Conservation (phyloP, 1,140 invertebrate species). For the Zaprionus africanus region DNA sequence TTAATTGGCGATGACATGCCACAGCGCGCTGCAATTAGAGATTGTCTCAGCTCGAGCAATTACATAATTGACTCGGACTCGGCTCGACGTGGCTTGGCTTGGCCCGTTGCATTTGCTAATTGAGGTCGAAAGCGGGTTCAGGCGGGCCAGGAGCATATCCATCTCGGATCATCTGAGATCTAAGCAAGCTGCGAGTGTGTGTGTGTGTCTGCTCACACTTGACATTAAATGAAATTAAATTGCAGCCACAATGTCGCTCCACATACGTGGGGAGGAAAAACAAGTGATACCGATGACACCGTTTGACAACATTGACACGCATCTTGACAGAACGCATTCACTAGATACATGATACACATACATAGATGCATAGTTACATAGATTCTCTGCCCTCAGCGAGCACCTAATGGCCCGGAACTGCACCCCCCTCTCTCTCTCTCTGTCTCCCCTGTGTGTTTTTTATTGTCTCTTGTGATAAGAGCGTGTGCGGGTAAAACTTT, state of each 20-base stretch:
- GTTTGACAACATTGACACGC: slow-evolving; percentile 77
- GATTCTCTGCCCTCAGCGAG: slow-evolving; percentile 39
- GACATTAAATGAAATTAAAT: slow-evolving; percentile 74
- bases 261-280: slow-evolving; percentile 28
- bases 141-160: slow-evolving; percentile 23
- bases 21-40: slow-evolving; percentile 38
- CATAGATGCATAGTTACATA: slow-evolving; percentile 9
- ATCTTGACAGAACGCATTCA: slow-evolving; percentile 55
- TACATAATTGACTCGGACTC: slow-evolving; percentile 66
- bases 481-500: slow-evolving; percentile 15
- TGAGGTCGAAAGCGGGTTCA: slow-evolving; percentile 47
- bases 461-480: slow-evolving; percentile 22
- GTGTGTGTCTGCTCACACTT: slow-evolving; percentile 45
- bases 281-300: slow-evolving; percentile 67
- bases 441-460: slow-evolving; percentile 9
- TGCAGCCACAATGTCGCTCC: slow-evolving; percentile 51
- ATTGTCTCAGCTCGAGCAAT: slow-evolving; percentile 56
- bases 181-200: background rate
- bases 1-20: slow-evolving; percentile 50
- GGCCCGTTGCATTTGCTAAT: slow-evolving; percentile 66
- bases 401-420: slow-evolving; percentile 71
- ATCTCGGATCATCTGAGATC: slow-evolving; percentile 45
- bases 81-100: slow-evolving; percentile 10
- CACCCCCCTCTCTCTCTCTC: background rate
- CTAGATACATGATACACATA: slow-evolving; percentile 25